phyloP scores from a whole-genome alignment of 1,140 invertebrate genomes.

The Leptonema lineaticorne region DNA sequence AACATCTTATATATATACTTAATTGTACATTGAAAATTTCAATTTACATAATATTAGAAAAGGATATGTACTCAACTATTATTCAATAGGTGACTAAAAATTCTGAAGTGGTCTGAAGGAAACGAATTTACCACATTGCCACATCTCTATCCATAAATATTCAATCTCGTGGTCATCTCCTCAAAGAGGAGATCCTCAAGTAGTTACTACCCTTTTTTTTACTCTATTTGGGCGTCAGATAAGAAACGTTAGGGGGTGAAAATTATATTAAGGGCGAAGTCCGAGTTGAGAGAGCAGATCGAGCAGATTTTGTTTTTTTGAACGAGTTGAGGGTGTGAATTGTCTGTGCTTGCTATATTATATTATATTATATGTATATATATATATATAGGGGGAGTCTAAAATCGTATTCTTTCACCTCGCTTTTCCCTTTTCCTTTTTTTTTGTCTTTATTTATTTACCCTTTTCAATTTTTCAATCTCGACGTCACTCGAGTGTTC shows the following conservation, averaged over 20 bases:
- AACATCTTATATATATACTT: no score
- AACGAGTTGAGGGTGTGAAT: slow-evolving; percentile 1
- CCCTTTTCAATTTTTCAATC: background rate
- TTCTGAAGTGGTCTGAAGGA: background rate
- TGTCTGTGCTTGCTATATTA: no score
- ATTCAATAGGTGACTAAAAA: no score
- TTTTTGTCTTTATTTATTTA: slow-evolving; percentile 1
- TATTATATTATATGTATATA: no score
- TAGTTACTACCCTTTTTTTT: slow-evolving; percentile 24
- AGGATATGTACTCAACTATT: no score
- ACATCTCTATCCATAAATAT: slow-evolving; percentile 39
- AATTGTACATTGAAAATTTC: no score
- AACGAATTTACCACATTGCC: slow-evolving; percentile 35
- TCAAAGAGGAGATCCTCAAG: slow-evolving; percentile 39
- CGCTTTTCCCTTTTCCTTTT: background rate
- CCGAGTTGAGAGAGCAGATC: background rate
- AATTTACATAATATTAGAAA: no score
- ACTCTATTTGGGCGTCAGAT: background rate
- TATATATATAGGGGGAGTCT: no score
- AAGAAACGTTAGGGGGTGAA: slow-evolving; percentile 21
- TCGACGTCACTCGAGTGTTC: no score
- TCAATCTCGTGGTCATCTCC: slow-evolving; percentile 39
- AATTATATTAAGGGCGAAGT: slow-evolving; percentile 17
- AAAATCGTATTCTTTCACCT: no score
- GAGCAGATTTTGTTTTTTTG: background rate